A percentile compares a stretch with the other conserved stretches of the same genome.
Conservation (phyloP, 1,140 invertebrate species). For the Oryctes rhinoceros region DNA sequence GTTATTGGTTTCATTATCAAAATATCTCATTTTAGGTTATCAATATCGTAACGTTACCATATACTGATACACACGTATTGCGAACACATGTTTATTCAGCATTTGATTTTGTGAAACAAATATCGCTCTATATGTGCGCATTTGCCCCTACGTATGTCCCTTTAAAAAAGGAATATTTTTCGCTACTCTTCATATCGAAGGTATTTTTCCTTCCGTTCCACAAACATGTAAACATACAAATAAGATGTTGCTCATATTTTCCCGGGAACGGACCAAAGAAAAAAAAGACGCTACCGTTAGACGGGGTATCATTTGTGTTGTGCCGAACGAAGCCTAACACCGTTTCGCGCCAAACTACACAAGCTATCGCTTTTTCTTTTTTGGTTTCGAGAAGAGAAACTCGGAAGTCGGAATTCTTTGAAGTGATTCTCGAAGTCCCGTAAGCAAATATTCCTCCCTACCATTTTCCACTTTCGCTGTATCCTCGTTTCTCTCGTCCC, state of each 20-base stretch:
- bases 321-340: not conserved
- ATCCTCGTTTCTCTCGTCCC: not conserved
- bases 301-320: conserved; percentile 22
- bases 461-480: not conserved
- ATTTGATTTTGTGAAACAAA: not conserved
- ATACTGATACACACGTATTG: too few relatives aligned
- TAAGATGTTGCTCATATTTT: conserved; percentile 31
- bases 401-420: conserved; percentile 10
- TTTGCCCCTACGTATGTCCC: not conserved
- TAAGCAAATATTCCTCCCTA: conserved; percentile 1
- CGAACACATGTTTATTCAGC: not conserved
- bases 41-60: too few relatives aligned
- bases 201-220: not conserved
- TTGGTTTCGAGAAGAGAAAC: conserved; percentile 18
- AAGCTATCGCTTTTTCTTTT: conserved; percentile 8
- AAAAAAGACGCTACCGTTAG: not conserved
- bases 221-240: conserved; percentile 19
- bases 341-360: conserved; percentile 1
- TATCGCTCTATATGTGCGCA: not conserved
- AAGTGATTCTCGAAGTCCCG: conserved; percentile 29
- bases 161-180: not conserved
- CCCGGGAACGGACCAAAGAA: not conserved
- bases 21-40: too few relatives aligned
- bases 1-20: too few relatives aligned
- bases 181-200: not conserved